Base-by-base conservation (phyloP, 2,113 vertebrate species). In the Gymnorhina tibicen region DNA sequence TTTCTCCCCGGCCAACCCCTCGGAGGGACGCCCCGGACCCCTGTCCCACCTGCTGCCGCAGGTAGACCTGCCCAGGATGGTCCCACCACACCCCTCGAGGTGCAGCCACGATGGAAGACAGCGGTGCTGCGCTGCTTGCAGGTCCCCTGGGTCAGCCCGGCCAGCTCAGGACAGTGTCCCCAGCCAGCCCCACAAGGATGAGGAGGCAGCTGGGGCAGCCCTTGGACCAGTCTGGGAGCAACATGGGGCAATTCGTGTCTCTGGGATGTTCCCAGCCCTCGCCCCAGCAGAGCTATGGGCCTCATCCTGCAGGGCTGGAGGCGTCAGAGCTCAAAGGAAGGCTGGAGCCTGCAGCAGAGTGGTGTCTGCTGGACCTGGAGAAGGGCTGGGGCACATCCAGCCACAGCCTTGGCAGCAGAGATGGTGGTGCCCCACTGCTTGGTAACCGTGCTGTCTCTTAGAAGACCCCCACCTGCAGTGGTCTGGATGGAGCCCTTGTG, bases 41-140 rank as follows among this genome's bases (percentile, higher is more conserved):
- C 69, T 14, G 35, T 44, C 58, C 68, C 93, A 96, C 91, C 94
- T 96, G 94, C 91, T 9, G 3, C 46, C 7, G 21, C 90, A 96
- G 96, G 93, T 96, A 96, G 78, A 60, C 30, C 50, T 30, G 53
- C 74, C 28, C 3, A 1, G 69, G 24, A 53, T 9, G 50, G 64
- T 35, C 55, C 69, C 50, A 26, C 14, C 68, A 9, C 0, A 12
- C 24, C 11, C 55, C 26, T 52, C 8, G 2, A 46, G 24, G 13
- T 33, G 72, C 58, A 50, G 41, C 27, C 58, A 7, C 1, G 1
- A 4, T 5, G 49, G 19, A 27, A 35, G 37, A 42, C 23, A 33
- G 47, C 28, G 19, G 24, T 6, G 6, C 69, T 42, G 6, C 0
- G 1, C 41, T 16, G 33, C 52, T n/a, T 16, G 19, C 19, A 19